Conservation (phyloP, 2,888 invertebrate genomes). For the Operophtera brumata region DNA sequence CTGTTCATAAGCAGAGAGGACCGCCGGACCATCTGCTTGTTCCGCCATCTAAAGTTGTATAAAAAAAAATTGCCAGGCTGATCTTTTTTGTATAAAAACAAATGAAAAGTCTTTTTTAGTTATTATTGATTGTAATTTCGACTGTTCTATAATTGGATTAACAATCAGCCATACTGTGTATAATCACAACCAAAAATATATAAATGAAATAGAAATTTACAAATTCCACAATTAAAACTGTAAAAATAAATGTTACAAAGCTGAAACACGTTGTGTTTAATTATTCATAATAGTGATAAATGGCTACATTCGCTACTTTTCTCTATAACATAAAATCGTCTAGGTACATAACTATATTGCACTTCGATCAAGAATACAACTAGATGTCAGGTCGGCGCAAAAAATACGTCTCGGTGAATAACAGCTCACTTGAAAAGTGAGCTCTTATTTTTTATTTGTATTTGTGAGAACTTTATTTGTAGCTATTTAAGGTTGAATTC, state of each 20-base stretch:
- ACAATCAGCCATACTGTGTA: conserved; percentile 59
- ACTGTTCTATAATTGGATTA: conserved; percentile 53
- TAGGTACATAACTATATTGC: conserved; percentile 65
- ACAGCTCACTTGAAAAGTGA: too few relatives aligned
- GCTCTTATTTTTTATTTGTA: too few relatives aligned
- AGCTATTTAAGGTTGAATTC: too few relatives aligned
- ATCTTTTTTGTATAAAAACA: background rate
- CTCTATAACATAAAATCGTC: conserved; percentile 68
- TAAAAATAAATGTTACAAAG: conserved; percentile 34
- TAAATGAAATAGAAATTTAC: conserved; percentile 31
- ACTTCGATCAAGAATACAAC: too few relatives aligned
- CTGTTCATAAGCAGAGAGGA: too few relatives aligned
- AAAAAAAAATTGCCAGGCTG: too few relatives aligned
- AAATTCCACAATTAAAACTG: conserved; percentile 39
- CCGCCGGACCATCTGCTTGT: too few relatives aligned
- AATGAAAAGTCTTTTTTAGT: conserved; percentile 9
- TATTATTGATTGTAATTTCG: conserved; percentile 30
- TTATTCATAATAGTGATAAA: conserved; percentile 18
- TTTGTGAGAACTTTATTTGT: too few relatives aligned
- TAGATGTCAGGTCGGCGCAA: too few relatives aligned
- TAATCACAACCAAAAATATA: conserved; percentile 59
- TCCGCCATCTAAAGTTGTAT: too few relatives aligned
- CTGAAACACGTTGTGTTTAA: conserved; percentile 40
- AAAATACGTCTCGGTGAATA: too few relatives aligned
- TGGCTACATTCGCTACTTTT: conserved; percentile 29